Evolutionary conservation across 1,140 invertebrate genomes (phyloP), one percentile per base, ranked within the genome.

Genomic region (Daktulosphaira vitifoliae): DNA sequence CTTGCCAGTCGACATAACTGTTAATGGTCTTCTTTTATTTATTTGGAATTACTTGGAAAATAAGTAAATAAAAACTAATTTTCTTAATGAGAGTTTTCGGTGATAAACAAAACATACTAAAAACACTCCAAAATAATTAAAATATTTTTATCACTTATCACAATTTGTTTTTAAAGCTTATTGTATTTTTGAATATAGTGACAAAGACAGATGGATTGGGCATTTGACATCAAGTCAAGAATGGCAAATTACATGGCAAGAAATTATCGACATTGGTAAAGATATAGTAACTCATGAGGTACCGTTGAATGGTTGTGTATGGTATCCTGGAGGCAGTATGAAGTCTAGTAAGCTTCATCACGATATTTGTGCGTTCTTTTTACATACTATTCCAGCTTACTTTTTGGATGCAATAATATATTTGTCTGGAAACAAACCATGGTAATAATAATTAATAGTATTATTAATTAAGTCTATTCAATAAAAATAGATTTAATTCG

Each of bases 291-390:
- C 85, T 69, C 83, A 81, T 66, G 78, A 80, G 70, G 80, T 89
- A 54, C 88, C 88, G 0, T 74, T 90, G 0, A 90, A 90, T 68
- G 82, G 83, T 7, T 82, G 88, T 1, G 84, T 84, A n/a, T 90
- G 88, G 88, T 92, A 92, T 75, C 90, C 90, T 0, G 88, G 88
- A 37, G 89, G 89, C 5, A 88, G 85, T 1, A 92, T 95, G 86
- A 93, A 91, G 71, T 85, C 81, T 65, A 86, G 82, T 22, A 79
- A 83, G 68, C 71, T 86, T 2, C 71, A 84, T 51, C 90, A 94
- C 71, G 84, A 84, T 67, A 81, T 93, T 38, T 89, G 85, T 71
- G 82, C 88, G 51, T 73, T 92, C 5, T 78, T 93, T 22, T 89
- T 90, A 73, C 91, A 94, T 71, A 84, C 86, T 76, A 75, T 94